Conservation (phyloP, 2,113 vertebrate species). For the Gnathonemus longibarbis region DNA sequence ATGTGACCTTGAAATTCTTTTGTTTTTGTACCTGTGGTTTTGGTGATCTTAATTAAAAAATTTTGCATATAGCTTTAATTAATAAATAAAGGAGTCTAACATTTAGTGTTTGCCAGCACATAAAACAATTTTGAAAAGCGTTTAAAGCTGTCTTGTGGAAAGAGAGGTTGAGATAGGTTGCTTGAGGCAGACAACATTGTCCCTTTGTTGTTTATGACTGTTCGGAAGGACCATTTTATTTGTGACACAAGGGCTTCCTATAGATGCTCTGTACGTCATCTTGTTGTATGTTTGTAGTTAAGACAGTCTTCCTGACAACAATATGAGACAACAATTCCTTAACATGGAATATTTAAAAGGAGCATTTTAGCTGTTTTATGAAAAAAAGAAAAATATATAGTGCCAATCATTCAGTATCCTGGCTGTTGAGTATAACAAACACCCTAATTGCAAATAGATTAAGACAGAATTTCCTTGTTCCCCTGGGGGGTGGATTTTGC, state of each 20-base stretch:
- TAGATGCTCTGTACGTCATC: background rate
- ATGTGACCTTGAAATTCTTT: background rate
- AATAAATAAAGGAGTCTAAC: constrained; percentile 1
- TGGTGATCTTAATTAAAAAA: background rate
- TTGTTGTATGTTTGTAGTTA: background rate
- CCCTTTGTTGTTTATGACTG: background rate
- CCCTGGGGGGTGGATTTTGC: background rate
- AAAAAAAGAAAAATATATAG: background rate
- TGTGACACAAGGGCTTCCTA: background rate
- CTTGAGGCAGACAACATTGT: background rate
- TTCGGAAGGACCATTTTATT: background rate
- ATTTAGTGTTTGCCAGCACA: background rate
- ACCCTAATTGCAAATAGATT: background rate
- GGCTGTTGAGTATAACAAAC: background rate
- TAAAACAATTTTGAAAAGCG: background rate
- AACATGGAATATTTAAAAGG: background rate
- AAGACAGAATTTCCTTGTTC: background rate
- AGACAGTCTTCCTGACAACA: background rate
- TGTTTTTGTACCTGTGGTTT: background rate
- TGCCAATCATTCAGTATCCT: background rate
- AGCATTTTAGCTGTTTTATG: background rate
- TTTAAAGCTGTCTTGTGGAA: background rate
- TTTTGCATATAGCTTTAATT: background rate
- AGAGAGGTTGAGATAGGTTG: background rate
- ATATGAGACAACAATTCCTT: background rate